Evolutionary conservation across 1,140 invertebrate genomes (phyloP).

Genomic region (Hyles euphorbiae): DNA sequence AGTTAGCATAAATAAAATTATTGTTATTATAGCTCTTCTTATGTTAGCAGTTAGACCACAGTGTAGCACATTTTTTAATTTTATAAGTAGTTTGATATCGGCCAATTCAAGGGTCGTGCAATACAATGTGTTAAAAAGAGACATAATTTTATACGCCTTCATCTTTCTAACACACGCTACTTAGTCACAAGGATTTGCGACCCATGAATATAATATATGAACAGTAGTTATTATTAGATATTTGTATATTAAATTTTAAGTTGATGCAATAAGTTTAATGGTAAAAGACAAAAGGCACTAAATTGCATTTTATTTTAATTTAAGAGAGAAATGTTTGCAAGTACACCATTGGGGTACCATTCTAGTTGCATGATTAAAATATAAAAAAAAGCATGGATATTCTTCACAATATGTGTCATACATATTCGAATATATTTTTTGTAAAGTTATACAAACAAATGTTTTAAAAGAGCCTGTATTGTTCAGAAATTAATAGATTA

Average conservation of each 20-base stretch:
- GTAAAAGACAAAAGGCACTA: slow-evolving; percentile 31
- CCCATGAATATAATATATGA: too few species aligned
- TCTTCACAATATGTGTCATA: slow-evolving; percentile 7
- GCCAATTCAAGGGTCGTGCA: slow-evolving; percentile 1
- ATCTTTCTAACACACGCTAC: neutral
- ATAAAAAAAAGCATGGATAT: slow-evolving; percentile 10
- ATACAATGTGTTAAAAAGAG: slow-evolving; percentile 1
- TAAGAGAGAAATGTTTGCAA: neutral
- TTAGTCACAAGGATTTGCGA: slow-evolving; percentile 5
- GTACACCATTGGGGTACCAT: too few species aligned
- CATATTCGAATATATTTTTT: slow-evolving; percentile 1
- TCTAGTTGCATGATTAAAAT: neutral
- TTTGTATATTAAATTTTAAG: too few species aligned
- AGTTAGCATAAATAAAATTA: too few species aligned
- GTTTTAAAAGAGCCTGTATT: too few species aligned
- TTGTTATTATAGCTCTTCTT: too few species aligned
- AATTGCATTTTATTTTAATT: slow-evolving; percentile 26
- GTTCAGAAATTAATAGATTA: too few species aligned
- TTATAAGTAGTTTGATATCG: neutral
- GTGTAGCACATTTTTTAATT: too few species aligned
- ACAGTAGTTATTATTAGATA: too few species aligned
- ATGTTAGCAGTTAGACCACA: too few species aligned
- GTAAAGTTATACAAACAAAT: too few species aligned
- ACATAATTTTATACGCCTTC: neutral
- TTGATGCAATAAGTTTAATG: slow-evolving; percentile 1